A percentile compares a stretch with the other conserved stretches of the same genome.
These are phyloP conservation scores for Thamnophis sirtalis DNA, from an alignment of 2,113 vertebrate genomes.

Conservation along the genomic window DNA sequence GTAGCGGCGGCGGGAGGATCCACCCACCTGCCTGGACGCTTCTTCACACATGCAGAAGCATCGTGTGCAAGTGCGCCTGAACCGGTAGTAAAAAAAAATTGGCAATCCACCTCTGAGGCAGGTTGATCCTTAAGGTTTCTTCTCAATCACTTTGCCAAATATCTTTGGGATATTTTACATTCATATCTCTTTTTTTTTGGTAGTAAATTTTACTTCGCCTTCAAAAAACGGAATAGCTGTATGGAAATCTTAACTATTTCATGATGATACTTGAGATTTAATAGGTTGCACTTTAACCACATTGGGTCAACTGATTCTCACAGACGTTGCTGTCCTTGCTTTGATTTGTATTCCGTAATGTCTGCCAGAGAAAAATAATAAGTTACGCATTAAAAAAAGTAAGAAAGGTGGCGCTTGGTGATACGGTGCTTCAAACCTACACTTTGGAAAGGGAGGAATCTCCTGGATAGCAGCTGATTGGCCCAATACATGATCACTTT, in stretches of 20 bases:
- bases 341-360: neutral
- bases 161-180: neutral
- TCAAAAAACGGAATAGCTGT: neutral
- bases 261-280: neutral
- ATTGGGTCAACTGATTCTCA: neutral
- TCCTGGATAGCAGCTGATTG: neutral
- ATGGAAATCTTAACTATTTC: neutral
- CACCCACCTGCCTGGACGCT: too few species aligned
- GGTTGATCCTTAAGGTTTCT: neutral
- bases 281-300: neutral
- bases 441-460: neutral
- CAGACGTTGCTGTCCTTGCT: neutral
- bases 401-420: neutral
- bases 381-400: neutral
- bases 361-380: neutral
- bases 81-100: too few species aligned
- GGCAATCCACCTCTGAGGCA: neutral
- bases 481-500: neutral
- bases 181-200: neutral
- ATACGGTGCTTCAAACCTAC: neutral
- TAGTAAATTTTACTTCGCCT: neutral
- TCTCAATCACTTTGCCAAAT: slow-evolving; percentile 1
- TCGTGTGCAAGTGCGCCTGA: too few species aligned
- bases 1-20: too few species aligned
- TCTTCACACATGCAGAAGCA: too few species aligned